Percentiles rank a stretch among this genome's conserved stretches.
Evolutionary conservation across 2,113 vertebrate genomes (phyloP).

Genomic region (Heliornis fulica): DNA sequence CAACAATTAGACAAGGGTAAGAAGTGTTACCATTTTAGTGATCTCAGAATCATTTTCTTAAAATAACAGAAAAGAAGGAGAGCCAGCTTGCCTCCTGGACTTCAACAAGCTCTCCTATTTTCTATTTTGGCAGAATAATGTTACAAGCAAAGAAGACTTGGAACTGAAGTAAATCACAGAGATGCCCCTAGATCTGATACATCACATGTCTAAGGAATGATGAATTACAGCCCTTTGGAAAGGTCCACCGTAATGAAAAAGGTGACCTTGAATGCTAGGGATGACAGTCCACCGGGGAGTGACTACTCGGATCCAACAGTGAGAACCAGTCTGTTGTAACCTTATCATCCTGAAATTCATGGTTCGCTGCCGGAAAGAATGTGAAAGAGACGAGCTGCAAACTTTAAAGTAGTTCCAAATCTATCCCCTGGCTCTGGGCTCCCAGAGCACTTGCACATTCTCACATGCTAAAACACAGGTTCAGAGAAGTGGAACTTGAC

Average conservation of each 20-base stretch:
- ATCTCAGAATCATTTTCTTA: background rate
- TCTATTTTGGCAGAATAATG: background rate
- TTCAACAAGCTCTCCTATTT: background rate
- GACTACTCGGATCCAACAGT: background rate
- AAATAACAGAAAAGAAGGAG: background rate
- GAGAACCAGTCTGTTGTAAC: background rate
- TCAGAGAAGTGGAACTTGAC: background rate
- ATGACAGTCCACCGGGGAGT: background rate
- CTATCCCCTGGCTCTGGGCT: background rate
- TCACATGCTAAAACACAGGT: background rate
- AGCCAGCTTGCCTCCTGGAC: background rate
- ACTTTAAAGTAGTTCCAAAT: background rate
- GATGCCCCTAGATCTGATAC: background rate
- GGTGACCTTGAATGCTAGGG: background rate
- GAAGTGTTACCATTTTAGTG: background rate
- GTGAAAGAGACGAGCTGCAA: background rate
- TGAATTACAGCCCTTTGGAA: constrained; percentile 17
- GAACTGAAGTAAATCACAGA: background rate
- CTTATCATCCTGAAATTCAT: background rate
- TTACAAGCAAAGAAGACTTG: background rate
- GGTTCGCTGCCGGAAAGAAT: background rate
- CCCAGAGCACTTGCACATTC: background rate
- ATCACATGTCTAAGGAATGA: background rate
- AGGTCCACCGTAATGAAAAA: background rate
- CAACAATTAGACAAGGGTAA: background rate